A percentile compares a stretch with the other conserved stretches of the same genome.
These are phyloP conservation scores for Melanostigma gelatinosum DNA, from an alignment of 2,113 vertebrate species.

Conservation along the genomic window DNA sequence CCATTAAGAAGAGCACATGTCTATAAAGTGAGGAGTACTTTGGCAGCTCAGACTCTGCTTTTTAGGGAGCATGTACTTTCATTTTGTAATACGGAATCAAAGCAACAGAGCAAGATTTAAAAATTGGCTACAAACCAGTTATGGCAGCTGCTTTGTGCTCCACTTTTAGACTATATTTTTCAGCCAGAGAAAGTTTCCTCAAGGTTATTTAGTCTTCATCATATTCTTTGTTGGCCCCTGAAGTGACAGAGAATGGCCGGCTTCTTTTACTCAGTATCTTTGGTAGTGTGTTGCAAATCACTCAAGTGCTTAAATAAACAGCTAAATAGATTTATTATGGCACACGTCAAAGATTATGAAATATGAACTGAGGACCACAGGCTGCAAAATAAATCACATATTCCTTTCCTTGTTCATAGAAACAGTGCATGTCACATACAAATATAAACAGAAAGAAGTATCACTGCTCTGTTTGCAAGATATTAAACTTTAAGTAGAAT, in stretches of 20 bases:
- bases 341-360: slow-evolving; percentile 77
- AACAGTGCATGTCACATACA: slow-evolving; percentile 84
- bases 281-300: slow-evolving; percentile 62
- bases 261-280: slow-evolving; percentile 7
- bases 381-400: slow-evolving; percentile 79
- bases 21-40: neutral
- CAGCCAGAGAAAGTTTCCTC: neutral
- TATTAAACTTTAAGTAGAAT: slow-evolving; percentile 84
- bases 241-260: neutral
- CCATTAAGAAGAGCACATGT: neutral
- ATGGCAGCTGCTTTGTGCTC: neutral
- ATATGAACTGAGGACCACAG: slow-evolving; percentile 77
- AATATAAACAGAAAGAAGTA: slow-evolving; percentile 84
- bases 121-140: neutral
- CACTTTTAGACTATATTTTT: neutral
- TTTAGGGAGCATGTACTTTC: neutral
- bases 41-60: neutral
- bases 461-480: slow-evolving; percentile 82
- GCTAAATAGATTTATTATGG: slow-evolving; percentile 82
- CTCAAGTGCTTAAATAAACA: slow-evolving; percentile 82
- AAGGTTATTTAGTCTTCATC: neutral
- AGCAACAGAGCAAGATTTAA: neutral
- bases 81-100: neutral
- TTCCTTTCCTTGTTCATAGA: slow-evolving; percentile 78
- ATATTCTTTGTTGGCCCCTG: neutral